Conservation (phyloP, 2,113 vertebrate genomes). For the Pseudorasbora parva region DNA sequence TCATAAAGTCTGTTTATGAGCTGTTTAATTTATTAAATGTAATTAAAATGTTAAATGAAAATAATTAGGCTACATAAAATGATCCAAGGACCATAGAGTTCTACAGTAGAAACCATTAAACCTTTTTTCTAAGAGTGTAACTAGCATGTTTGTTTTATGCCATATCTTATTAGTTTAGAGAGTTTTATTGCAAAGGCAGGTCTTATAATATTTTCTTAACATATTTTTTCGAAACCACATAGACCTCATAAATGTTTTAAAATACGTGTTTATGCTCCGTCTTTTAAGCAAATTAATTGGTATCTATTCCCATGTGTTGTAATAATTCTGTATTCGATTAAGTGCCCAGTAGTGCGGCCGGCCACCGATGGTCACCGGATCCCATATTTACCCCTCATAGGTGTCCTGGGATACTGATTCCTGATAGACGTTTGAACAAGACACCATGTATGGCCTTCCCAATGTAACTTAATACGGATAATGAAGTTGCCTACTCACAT, state of each 20-base stretch:
- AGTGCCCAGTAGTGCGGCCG: background rate
- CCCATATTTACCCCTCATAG: slow-evolving; percentile 26
- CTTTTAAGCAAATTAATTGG: background rate
- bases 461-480: slow-evolving; percentile 27
- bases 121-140: too few species aligned
- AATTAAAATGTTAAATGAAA: too few species aligned
- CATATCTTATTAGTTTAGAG: background rate
- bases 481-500: slow-evolving; percentile 14
- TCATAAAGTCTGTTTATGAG: too few species aligned
- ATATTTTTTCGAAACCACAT: background rate
- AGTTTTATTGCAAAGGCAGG: background rate
- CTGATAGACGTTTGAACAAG: slow-evolving; percentile 36
- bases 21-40: too few species aligned
- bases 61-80: too few species aligned
- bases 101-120: too few species aligned
- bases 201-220: background rate
- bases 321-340: slow-evolving; percentile 11
- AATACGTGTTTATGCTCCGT: background rate
- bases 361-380: background rate
- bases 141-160: too few species aligned
- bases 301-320: background rate
- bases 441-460: slow-evolving; percentile 18
- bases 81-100: too few species aligned
- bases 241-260: background rate
- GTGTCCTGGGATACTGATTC: slow-evolving; percentile 30